Evolutionary conservation across 2,888 invertebrate genomes (phyloP).

Genomic region (Eutolmus rufibarbis): DNA sequence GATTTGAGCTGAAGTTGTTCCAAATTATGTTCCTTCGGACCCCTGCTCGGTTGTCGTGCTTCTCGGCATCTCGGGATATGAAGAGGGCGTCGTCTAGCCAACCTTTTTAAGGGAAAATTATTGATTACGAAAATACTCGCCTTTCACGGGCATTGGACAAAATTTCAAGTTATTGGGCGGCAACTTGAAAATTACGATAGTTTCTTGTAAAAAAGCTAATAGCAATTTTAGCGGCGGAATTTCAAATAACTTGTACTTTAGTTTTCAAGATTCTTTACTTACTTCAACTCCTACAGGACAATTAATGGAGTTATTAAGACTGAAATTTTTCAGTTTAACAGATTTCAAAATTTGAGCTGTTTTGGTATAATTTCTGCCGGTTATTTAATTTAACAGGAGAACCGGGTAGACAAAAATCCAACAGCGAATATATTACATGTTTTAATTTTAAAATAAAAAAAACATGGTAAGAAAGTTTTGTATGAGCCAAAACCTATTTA

Average conservation of each 20-base stretch:
- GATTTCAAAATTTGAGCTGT: too few species aligned
- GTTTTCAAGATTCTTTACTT: not conserved
- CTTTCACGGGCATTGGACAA: not conserved
- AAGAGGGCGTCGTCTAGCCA: slow-evolving; percentile 66
- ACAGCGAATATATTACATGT: too few species aligned
- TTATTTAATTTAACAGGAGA: too few species aligned
- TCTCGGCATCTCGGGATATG: slow-evolving; percentile 59
- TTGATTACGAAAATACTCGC: not conserved
- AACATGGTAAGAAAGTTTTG: too few species aligned
- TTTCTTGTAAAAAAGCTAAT: not conserved
- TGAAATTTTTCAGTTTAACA: too few species aligned
- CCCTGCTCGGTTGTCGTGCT: slow-evolving; percentile 59
- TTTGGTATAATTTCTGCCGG: too few species aligned
- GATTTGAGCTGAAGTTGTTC: slow-evolving; percentile 71
- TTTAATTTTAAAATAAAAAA: too few species aligned
- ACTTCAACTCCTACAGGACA: not conserved
- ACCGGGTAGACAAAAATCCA: too few species aligned
- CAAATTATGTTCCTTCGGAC: slow-evolving; percentile 62
- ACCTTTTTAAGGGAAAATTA: slow-evolving; percentile 56
- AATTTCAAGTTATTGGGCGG: not conserved
- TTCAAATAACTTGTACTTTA: not conserved
- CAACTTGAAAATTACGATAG: slow-evolving; percentile 12
- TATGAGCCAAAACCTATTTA: too few species aligned
- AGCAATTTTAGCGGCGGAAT: not conserved
- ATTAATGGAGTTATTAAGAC: not conserved